A percentile compares a stretch with the other conserved stretches of the same genome.
Evolutionary conservation across 2,888 invertebrate genomes (phyloP).

Genomic region (Craniophora ligustri): DNA sequence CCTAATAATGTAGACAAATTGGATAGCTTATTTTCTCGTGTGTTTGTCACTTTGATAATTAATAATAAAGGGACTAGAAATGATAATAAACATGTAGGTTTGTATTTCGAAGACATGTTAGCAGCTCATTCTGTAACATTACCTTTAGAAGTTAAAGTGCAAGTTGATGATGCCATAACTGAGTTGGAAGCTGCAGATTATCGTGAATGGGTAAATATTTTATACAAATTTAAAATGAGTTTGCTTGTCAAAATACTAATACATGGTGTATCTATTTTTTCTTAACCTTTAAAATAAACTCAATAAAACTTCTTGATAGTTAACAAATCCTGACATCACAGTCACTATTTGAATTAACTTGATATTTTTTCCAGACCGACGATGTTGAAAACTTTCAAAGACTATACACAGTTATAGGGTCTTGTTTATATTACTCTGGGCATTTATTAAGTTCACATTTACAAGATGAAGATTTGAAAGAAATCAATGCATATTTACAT

Average conservation of each 20-base stretch:
- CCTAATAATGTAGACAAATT: slow-evolving; percentile 88
- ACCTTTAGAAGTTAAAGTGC: slow-evolving; percentile 93
- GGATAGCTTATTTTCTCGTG: slow-evolving; percentile 90
- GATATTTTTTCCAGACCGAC: slow-evolving; percentile 91
- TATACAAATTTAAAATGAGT: background rate
- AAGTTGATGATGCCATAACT: slow-evolving; percentile 95
- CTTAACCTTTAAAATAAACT: too few species aligned
- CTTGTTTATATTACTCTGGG: slow-evolving; percentile 90
- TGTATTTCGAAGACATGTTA: slow-evolving; percentile 90
- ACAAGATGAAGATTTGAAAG: slow-evolving; percentile 91
- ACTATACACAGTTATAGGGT: slow-evolving; percentile 91
- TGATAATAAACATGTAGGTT: slow-evolving; percentile 26
- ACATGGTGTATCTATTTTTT: too few species aligned
- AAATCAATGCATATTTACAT: slow-evolving; percentile 92
- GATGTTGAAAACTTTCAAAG: slow-evolving; percentile 93
- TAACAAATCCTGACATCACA: too few species aligned
- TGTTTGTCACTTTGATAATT: slow-evolving; percentile 86
- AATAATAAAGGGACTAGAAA: slow-evolving; percentile 46
- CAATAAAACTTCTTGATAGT: too few species aligned
- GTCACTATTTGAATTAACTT: too few species aligned
- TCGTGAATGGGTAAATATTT: slow-evolving; percentile 92
- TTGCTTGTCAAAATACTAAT: background rate
- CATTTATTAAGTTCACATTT: slow-evolving; percentile 94
- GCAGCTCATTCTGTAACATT: slow-evolving; percentile 91
- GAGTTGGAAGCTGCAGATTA: slow-evolving; percentile 97